Base-by-base conservation (phyloP, 2,888 invertebrate species). In the Amphipoea lucens region DNA sequence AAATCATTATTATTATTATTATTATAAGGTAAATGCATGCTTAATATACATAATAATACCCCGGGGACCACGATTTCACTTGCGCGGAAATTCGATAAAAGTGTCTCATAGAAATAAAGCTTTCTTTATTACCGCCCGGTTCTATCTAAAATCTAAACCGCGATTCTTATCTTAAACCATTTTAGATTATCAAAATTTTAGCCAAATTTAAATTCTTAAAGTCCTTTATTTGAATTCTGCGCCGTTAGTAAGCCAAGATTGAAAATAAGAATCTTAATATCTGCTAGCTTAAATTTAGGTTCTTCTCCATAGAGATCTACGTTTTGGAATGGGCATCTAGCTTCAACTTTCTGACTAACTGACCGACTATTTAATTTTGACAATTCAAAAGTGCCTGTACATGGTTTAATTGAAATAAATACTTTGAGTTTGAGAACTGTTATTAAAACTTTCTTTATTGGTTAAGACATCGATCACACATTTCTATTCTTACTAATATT, bases 31-130 rank as follows among this genome's bases (percentile, higher is more conserved):
- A 67, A 74, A 78, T 67, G 63, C 36, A 74, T 79, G 72, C 40
- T 68, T 75, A 68, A 79, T 71, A 69, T 40, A 40, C 40, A 40
- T 40, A 40, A 40, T 69, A 68, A 74, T 62, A 66, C 62, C 29
- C 17, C 11, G 29, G 29, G 17, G 60, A 48, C 48, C 69, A 23
- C 40, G 23, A 63, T 72, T 79, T 60, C 60, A 54, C 20, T 79
- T 29, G 68, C 48, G 42, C 17, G 42, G 54, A 76, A 78, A 76
- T 78, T 86, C 74, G 69, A 83, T 83, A 75, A 83, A 73, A 86
- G 2, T 83, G 63, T 80, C 72, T 74, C 74, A 29, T 20, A 66
- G 40, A 86, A 76, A 42, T 77, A 77, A 79, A 74, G 51, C 74
- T 67, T 80, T 87, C 72, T 67, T 80, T 87, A 87, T 68, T 75